Base-by-base conservation (phyloP, 2,888 invertebrate genomes). In the Mythimna ferrago region DNA sequence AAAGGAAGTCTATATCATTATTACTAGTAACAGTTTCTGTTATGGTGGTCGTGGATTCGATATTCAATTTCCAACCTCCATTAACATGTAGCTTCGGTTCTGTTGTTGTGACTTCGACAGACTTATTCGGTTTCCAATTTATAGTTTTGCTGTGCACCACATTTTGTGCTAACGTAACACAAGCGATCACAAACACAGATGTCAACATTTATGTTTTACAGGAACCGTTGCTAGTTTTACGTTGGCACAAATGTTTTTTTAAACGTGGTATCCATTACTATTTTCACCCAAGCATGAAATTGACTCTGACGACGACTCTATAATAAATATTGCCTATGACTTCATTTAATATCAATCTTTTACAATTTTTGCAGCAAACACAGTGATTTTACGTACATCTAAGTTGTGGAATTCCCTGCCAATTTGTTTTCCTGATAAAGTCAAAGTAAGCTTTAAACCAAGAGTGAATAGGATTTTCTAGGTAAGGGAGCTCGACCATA, bases 271-370 rank as follows among this genome's bases (percentile, higher is more conserved):
- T 60, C 63, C 4, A 79, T 79, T 74, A 54, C 11, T 10, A 74
- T 60, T 48, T 67, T 67, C 41, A 54, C 44, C 14, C 38, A 61
- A 81, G 57, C 64, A 38, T 67, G 71, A 71, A 80, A 79, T 80
- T 75, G 32, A 62, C 26, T 51, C 32, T 38, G 26, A 11, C 48
- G 58, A 48, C 19, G n/a, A 7, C 14, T 38, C 16, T 38, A 57
- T 58, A 58, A 19, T 58, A 26, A 53, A 53, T 16, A 21, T 16
- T 51, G 38, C 19, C 2, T 16, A 11, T 19, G 14, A 44, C 21
- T 44, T 53, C 14, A 71, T 71, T 53, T 10, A 51, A 21, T 21
- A 19, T 19, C 6, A 44, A 41, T 41, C 10, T 58, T 58, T 51
- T 14, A 58, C 58, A 10, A 51, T 68, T 38, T 68, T 38, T 9